Base-by-base conservation (phyloP, 2,797 vertebrate genomes). In the Australoheros facetus region DNA sequence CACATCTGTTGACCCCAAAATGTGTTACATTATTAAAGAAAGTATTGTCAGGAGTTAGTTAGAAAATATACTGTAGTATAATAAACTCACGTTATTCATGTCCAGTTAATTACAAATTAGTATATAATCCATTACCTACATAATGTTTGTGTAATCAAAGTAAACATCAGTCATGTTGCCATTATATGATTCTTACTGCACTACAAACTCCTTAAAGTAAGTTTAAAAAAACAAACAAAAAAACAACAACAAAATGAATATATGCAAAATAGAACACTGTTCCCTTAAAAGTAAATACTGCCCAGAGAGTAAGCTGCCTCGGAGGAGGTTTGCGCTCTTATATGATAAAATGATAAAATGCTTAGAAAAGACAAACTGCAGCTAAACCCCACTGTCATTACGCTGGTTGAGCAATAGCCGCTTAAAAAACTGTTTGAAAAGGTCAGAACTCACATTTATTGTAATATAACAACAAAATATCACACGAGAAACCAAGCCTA, bases 11-110 rank as follows among this genome's bases (percentile, higher is more conserved):
- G 32, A 8, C 7, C 7, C 32, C 32, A 8, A 34, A 34, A 8
- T 34, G 32, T 34, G 32, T 8, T 7, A 34, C 56, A 32, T 30
- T 30, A 19, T 17, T 58, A 58, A 39, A 9, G 58, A 60, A 39
- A 39, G 39, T 60, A 12, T 60, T 12, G 12, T 39, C 34, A 39
- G 14, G 32, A 34, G 32, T 34, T n/a, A 62, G 34, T 21, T 37
- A 37, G 6, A 60, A 2, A 59, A 14, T 0, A 14, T 14, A 13
- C 34, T 23, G 3, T 60, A 23, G 34, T 60, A 12, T 12, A 42
- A 42, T 13, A 12, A 4, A 42, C 39, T 12, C 11, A 14, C 39
- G 2, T 60, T 37, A 60, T 37, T 37, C 58, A 13, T 0, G 0
- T 7, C 23, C 56, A 2, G 56, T 30, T 57, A 17, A 2, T 16